phyloP scores from a whole-genome alignment of 2,888 invertebrate species.

The Ophion slaviceki region DNA sequence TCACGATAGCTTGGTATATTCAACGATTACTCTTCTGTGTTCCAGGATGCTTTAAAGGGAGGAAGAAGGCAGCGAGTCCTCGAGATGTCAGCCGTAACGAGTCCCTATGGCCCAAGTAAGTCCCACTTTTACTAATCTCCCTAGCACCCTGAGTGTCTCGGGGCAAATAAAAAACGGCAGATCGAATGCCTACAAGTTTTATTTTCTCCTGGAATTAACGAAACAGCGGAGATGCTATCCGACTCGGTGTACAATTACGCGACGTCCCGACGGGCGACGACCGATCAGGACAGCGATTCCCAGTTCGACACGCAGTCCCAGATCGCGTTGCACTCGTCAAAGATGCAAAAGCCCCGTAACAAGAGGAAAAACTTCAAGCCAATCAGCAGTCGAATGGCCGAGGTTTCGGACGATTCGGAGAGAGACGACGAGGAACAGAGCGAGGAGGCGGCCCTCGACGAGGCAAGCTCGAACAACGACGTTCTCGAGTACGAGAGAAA shows the following conservation, averaged over 20 bases:
- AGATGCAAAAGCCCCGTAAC: conserved; percentile 83
- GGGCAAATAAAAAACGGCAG: background rate
- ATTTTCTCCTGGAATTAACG: conserved; percentile 8
- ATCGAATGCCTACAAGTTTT: conserved; percentile 4
- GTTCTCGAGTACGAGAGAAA: conserved; percentile 77
- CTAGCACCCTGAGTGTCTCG: background rate
- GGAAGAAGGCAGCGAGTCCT: conserved; percentile 71
- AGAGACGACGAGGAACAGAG: conserved; percentile 73
- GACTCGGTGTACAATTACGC: conserved; percentile 83
- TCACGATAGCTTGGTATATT: background rate
- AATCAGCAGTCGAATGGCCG: conserved; percentile 83
- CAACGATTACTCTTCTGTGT: conserved; percentile 66
- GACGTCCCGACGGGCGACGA: conserved; percentile 79
- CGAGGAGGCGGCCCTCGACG: conserved; percentile 70
- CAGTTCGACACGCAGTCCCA: conserved; percentile 80
- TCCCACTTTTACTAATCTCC: conserved; percentile 37
- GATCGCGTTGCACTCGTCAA: conserved; percentile 72
- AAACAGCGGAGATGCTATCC: conserved; percentile 83
- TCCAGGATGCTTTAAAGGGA: conserved; percentile 81
- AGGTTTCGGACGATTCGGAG: conserved; percentile 81
- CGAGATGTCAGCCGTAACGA: conserved; percentile 83
- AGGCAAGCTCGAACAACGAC: conserved; percentile 71
- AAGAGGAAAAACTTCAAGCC: conserved; percentile 85
- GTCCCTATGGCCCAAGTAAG: conserved; percentile 83
- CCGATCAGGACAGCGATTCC: conserved; percentile 82